Conservation (phyloP, 2,113 vertebrate genomes). For the Edolisoma coerulescens region DNA sequence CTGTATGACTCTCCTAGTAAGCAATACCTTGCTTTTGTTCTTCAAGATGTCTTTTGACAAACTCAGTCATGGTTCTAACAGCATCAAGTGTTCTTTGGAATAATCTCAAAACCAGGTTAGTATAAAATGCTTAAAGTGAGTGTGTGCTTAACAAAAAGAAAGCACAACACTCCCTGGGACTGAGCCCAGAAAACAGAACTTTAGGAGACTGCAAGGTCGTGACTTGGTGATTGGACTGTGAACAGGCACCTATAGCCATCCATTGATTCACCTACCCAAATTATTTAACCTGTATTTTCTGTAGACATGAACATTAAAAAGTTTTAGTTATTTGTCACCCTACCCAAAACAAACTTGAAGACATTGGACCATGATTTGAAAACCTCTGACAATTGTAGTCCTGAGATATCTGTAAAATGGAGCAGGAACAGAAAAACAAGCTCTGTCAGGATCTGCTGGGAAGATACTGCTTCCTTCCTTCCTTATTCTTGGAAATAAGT, state of each 20-base stretch:
- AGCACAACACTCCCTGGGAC: not conserved
- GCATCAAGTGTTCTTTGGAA: not conserved
- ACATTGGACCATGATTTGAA: not conserved
- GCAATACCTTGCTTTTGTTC: not conserved
- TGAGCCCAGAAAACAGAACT: not conserved
- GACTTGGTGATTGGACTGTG: not conserved
- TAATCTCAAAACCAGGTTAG: not conserved
- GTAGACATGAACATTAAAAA: not conserved
- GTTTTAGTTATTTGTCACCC: not conserved
- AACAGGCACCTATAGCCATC: not conserved
- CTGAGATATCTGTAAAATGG: not conserved
- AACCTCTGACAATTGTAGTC: not conserved
- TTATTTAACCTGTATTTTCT: not conserved
- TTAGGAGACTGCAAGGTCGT: not conserved
- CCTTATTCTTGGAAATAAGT: not conserved
- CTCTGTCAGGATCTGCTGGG: not conserved
- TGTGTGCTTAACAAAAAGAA: not conserved
- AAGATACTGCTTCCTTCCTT: not conserved
- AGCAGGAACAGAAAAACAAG: not conserved
- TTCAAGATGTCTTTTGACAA: not conserved
- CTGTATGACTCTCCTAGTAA: not conserved
- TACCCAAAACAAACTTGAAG: not conserved
- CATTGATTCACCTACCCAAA: not conserved
- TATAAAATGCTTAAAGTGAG: not conserved
- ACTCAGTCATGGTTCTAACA: not conserved